Evolutionary conservation across 2,797 vertebrate genomes (phyloP), one percentile per base, ranked within the genome.

Genomic region (Myoxocephalus aenaeus): DNA sequence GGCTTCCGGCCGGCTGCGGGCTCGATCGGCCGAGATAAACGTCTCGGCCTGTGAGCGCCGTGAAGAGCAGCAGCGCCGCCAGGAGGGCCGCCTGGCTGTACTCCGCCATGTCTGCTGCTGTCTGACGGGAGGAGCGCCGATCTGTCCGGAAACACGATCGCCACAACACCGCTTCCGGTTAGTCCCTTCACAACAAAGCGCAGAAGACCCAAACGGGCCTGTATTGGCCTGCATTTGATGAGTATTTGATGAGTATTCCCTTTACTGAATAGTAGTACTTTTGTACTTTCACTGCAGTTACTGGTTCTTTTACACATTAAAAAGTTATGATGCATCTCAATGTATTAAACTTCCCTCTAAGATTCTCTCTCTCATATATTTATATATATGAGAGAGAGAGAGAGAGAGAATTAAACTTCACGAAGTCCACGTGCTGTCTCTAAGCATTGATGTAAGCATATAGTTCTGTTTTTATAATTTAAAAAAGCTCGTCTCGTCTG

Each of bases 41-140:
- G 79, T 96, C 95, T 63, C 89, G 86, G 4, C 94, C 51, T 0
- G 95, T 96, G 5, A 96, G 86, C 0, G 82, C 89, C 7, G 91
- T 90, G 70, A 96, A 96, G 42, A 96, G 80, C 70, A 96, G 78
- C 81, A 96, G 51, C 53, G 94, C 95, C n/a, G 89, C 92, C 68
- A 95, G 79, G 38, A 96, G 89, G 1, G 90, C 92, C 6, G 83
- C 72, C 66, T 90, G 91, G 64, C 90, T 94, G 81, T 92, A 96
- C 81, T 96, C 95, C 64, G 94, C 93, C 95, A 96, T 96, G 44
- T 73, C 51, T 29, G 62, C 59, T 40, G 7, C 57, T 22, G 46
- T 8, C 13, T 51, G 12, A 4, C 25, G n/a, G 7, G 34, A 17
- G 18, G 3, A 17, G 15, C 11, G 11, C 11, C 14, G 20, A 13